Conservation (phyloP, 2,797 vertebrate species). For the Bradypodion ventrale region DNA sequence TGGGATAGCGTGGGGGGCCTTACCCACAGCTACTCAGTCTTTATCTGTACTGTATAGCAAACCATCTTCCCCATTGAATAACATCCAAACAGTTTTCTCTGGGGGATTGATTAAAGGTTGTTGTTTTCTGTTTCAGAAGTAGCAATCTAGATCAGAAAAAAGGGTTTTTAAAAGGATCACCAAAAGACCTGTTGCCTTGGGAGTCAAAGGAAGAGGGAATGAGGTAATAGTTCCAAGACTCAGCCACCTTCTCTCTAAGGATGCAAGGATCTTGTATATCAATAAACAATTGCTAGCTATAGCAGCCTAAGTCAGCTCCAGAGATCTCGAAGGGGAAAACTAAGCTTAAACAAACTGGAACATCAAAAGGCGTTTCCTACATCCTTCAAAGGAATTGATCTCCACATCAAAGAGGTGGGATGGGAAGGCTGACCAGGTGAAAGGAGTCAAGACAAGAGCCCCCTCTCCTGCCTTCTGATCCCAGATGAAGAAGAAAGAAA, state of each 20-base stretch:
- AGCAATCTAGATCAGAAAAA: neutral
- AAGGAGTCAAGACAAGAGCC: accelerated
- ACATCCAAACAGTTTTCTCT: neutral
- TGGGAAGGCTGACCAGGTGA: conserved; percentile 28
- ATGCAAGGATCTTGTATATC: neutral
- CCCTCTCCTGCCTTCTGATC: neutral
- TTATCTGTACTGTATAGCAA: neutral
- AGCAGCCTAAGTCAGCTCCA: accelerated
- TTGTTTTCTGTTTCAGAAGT: neutral
- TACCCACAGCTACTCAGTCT: no score
- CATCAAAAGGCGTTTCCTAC: conserved; percentile 28
- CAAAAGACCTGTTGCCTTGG: neutral
- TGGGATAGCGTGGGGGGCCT: no score
- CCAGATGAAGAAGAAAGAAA: accelerated
- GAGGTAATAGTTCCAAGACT: neutral
- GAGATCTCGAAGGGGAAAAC: accelerated
- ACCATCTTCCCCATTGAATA: neutral
- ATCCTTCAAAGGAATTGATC: neutral
- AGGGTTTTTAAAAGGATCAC: neutral
- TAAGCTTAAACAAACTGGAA: neutral
- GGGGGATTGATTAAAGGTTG: neutral
- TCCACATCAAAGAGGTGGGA: accelerated
- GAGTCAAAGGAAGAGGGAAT: no score
- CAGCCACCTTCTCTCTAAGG: neutral
- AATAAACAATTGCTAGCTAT: accelerated